Evolutionary conservation across 2,888 invertebrate species (phyloP), one percentile per base, ranked within the genome.

Genomic region (Pandemis corylana): DNA sequence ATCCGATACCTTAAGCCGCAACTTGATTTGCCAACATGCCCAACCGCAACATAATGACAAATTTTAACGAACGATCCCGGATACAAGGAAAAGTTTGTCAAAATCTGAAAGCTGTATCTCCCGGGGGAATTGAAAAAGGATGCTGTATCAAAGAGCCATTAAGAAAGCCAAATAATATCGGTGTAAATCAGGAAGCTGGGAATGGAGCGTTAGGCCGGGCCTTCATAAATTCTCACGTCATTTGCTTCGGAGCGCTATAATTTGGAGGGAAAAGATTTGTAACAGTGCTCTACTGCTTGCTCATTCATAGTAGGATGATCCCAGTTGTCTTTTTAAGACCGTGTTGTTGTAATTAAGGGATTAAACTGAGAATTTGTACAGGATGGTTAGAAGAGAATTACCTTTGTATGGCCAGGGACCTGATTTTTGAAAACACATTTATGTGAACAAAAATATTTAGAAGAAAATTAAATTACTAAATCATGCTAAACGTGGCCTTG

Each of bases 101-200:
- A 74, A 74, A 70, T 62, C 70, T 66, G 67, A 71, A 44, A 67
- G 53, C 59, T 69, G 68, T 76, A 75, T 67, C 66, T 72, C 68
- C 53, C 65, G 28, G 12, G 66, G 76, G 78, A 81, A 80, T 81
- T 76, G 79, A 78, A 80, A 79, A 81, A 82, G 83, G 82, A 83
- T 83, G 82, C 83, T 76, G 79, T 85, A 86, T 86, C 85, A 85
- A 86, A 86, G 85, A 84, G 80, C 85, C 87, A 87, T 87, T 87
- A 86, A 80, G 83, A 82, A 83, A 84, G 82, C 83, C 85, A 84
- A 87, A 88, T 86, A 86, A 84, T 83, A 82, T 80, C 83, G 81
- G 82, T 81, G 86, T 83, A 84, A 86, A 87, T 86, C 87, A 85
- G 83, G 81, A 84, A 85, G 83, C 83, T 79, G 75, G 78, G 78